Conservation (phyloP, 2,113 vertebrate species). For the Salminus brasiliensis region DNA sequence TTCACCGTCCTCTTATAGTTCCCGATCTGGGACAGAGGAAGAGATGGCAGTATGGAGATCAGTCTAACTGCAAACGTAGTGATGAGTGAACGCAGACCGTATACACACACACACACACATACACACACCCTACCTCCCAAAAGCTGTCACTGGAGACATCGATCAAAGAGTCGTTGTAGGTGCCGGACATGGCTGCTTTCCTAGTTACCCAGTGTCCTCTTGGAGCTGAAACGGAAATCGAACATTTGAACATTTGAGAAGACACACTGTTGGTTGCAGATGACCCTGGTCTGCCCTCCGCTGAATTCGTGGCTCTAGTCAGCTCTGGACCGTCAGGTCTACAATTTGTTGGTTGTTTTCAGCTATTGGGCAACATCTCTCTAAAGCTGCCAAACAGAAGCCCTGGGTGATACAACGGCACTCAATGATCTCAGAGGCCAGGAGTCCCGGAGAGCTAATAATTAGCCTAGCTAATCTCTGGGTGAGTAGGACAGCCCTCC, state of each 20-base stretch:
- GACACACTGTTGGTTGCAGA: too few species aligned
- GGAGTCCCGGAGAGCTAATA: too few species aligned
- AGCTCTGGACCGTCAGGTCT: too few species aligned
- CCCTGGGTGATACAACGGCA: too few species aligned
- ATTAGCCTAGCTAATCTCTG: too few species aligned
- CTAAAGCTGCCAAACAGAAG: too few species aligned
- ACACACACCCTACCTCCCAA: slow-evolving; percentile 86
- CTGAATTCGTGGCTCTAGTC: too few species aligned
- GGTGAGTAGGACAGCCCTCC: too few species aligned
- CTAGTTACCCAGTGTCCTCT: slow-evolving; percentile 58
- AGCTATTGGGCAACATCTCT: too few species aligned
- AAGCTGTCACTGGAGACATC: slow-evolving; percentile 98
- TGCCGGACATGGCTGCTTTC: slow-evolving; percentile 85
- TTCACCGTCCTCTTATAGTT: slow-evolving; percentile 95
- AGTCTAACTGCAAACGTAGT: not conserved
- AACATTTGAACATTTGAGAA: not conserved
- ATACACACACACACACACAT: not conserved
- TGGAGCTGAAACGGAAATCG: slow-evolving; percentile 38
- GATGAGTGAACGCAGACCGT: not conserved
- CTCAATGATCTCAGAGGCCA: too few species aligned
- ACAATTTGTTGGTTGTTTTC: too few species aligned
- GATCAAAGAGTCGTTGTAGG: slow-evolving; percentile 87
- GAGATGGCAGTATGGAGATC: not conserved
- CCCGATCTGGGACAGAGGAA: slow-evolving; percentile 79
- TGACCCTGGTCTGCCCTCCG: too few species aligned